Evolutionary conservation across 2,113 vertebrate species (phyloP).

Genomic region (Vimba vimba): DNA sequence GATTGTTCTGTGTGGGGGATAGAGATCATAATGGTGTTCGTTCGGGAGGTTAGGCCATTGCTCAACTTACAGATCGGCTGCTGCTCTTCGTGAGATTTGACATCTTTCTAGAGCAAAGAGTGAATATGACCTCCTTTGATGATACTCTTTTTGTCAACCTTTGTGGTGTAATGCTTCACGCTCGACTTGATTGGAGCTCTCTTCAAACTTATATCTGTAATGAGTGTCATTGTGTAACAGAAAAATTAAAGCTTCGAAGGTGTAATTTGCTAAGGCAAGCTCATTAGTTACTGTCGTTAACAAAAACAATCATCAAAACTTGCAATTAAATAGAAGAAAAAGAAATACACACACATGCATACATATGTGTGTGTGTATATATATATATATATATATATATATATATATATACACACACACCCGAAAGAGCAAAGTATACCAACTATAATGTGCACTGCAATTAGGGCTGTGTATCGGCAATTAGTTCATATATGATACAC

Average conservation of each 20-base stretch:
- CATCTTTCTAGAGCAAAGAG: conserved; percentile 10
- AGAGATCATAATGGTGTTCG: conserved; percentile 57
- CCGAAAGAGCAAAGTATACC: too few relatives aligned
- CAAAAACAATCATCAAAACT: neutral
- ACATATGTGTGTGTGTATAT: too few relatives aligned
- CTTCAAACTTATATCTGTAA: neutral
- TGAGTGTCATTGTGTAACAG: neutral
- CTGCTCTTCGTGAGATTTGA: conserved; percentile 3
- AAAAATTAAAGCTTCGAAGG: neutral
- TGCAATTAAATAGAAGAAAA: too few relatives aligned
- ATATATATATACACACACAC: too few relatives aligned
- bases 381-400: too few relatives aligned
- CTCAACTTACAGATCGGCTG: conserved; percentile 55
- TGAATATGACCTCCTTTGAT: conserved; percentile 29
- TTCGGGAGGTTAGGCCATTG: conserved; percentile 49
- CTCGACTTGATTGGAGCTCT: neutral
- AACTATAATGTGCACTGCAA: too few relatives aligned
- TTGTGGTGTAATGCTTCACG: neutral
- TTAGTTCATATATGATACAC: too few relatives aligned
- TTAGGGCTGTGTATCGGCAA: too few relatives aligned
- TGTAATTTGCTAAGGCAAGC: neutral
- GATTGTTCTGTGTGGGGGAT: conserved; percentile 57
- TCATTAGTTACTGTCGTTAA: neutral
- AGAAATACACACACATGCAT: too few relatives aligned
- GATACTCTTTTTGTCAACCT: neutral